Conservation (phyloP, 2,797 vertebrate species). For the Gambusia yucatana region DNA sequence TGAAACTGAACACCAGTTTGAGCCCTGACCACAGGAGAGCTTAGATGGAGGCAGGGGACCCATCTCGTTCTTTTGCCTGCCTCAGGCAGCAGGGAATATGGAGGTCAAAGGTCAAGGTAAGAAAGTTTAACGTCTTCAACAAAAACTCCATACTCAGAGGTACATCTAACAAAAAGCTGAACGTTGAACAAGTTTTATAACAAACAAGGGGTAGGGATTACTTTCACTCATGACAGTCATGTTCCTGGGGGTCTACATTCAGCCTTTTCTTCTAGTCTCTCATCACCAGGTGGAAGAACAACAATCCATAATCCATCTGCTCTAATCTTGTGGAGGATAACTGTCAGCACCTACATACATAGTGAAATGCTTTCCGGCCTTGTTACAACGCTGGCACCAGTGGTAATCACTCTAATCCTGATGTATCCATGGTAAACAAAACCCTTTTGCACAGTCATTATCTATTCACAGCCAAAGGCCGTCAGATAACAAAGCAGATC, state of each 20-base stretch:
- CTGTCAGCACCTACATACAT: slow-evolving; percentile 70
- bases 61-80: slow-evolving; percentile 42
- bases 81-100: slow-evolving; percentile 47
- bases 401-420: slow-evolving; percentile 71
- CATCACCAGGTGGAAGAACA: slow-evolving; percentile 67
- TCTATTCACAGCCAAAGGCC: slow-evolving; percentile 68
- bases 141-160: slow-evolving; percentile 14
- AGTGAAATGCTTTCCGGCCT: slow-evolving; percentile 52
- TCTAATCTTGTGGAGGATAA: slow-evolving; percentile 70
- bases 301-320: slow-evolving; percentile 62
- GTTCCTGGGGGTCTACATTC: slow-evolving; percentile 26
- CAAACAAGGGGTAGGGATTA: slow-evolving; percentile 18
- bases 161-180: slow-evolving; percentile 29
- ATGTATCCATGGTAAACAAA: slow-evolving; percentile 69
- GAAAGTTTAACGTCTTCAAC: slow-evolving; percentile 30
- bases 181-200: slow-evolving; percentile 28
- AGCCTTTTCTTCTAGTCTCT: slow-evolving; percentile 61
- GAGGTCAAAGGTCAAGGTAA: slow-evolving; percentile 65
- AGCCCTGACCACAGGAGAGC: slow-evolving; percentile 49
- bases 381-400: slow-evolving; percentile 72
- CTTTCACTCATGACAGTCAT: slow-evolving; percentile 24
- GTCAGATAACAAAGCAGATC: slow-evolving; percentile 63
- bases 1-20: slow-evolving; percentile 63
- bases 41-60: slow-evolving; percentile 52
- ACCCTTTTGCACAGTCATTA: slow-evolving; percentile 67